Evolutionary conservation across 2,797 vertebrate genomes (phyloP).

Genomic region (Clarias pachynema): DNA sequence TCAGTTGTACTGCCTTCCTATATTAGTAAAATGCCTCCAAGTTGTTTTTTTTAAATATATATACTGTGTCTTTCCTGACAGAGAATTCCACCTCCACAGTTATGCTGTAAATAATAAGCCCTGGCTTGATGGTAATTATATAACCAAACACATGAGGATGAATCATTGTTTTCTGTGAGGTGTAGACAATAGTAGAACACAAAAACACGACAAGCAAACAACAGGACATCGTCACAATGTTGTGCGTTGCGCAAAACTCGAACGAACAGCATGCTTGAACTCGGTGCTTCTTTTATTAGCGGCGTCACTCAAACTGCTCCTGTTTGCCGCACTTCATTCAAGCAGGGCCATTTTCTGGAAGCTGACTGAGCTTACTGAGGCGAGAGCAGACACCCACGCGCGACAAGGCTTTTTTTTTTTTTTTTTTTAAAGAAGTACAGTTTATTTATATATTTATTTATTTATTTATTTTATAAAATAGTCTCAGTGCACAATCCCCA

Average conservation of each 20-base stretch:
- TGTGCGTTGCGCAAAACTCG: neutral
- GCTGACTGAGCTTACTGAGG: slow-evolving; percentile 22
- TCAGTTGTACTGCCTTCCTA: neutral
- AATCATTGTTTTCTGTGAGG: slow-evolving; percentile 14
- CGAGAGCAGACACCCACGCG: neutral
- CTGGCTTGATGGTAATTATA: slow-evolving; percentile 17
- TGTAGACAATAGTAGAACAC: slow-evolving; percentile 7
- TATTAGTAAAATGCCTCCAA: neutral
- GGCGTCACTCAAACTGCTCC: neutral
- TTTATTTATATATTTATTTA: neutral
- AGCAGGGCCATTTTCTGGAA: slow-evolving; percentile 3
- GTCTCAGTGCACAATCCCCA: slow-evolving; percentile 47
- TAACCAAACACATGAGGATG: slow-evolving; percentile 14
- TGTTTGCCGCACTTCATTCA: slow-evolving; percentile 7
- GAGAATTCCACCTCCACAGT: slow-evolving; percentile 17
- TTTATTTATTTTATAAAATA: neutral
- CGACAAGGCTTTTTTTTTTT: neutral
- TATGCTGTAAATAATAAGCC: slow-evolving; percentile 2
- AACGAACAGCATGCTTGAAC: slow-evolving; percentile 12
- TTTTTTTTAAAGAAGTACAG: neutral
- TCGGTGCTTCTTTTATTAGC: neutral
- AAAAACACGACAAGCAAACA: slow-evolving; percentile 17
- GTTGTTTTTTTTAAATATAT: too few relatives aligned
- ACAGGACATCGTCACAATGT: slow-evolving; percentile 3
- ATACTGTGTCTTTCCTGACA: neutral